Conservation (phyloP, 2,113 vertebrate species). For the Hippolais icterina region DNA sequence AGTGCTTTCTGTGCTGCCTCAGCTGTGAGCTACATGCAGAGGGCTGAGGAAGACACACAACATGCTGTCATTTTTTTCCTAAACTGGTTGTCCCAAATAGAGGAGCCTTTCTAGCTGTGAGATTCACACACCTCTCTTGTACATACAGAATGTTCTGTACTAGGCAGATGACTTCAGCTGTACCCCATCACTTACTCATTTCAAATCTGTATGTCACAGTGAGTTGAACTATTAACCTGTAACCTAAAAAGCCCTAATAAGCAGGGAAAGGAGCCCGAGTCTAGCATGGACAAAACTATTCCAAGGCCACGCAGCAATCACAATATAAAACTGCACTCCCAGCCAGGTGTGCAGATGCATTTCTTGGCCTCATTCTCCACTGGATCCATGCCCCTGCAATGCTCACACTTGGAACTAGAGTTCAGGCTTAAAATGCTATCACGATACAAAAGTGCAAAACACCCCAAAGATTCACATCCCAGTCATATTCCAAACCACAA, state of each 20-base stretch:
- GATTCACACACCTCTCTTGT: background rate
- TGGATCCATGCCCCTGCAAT: background rate
- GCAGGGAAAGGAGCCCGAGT: background rate
- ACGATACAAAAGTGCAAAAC: background rate
- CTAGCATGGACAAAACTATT: background rate
- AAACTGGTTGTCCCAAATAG: background rate
- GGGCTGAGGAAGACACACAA: background rate
- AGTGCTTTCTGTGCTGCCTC: background rate
- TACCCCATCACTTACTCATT: fast-evolving
- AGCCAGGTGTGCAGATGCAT: background rate
- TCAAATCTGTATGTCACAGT: background rate
- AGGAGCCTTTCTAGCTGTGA: background rate
- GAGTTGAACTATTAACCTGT: background rate
- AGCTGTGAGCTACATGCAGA: background rate
- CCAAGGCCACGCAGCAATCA: background rate
- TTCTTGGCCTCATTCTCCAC: background rate
- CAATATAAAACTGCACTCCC: background rate
- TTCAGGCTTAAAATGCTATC: background rate
- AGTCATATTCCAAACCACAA: background rate
- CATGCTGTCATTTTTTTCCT: background rate
- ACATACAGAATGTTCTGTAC: background rate
- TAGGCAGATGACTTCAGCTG: background rate
- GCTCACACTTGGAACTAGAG: background rate
- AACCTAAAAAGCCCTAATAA: background rate
- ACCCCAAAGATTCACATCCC: background rate